phyloP scores from a whole-genome alignment of 2,113 vertebrate genomes.

The Chaetodon trifascialis region DNA sequence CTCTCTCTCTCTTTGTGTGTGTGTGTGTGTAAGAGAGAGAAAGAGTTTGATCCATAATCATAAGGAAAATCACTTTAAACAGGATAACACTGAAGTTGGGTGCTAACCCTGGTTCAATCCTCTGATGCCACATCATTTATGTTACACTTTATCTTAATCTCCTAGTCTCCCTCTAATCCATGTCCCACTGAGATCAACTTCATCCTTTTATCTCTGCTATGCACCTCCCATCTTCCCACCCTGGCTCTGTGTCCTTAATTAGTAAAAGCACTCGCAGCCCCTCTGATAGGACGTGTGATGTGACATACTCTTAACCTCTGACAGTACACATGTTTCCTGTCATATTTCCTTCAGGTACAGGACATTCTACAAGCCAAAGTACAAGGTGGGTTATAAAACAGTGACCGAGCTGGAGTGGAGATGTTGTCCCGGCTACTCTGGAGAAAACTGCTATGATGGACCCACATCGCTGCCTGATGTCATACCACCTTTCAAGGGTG shows the following conservation, averaged over 20 bases:
- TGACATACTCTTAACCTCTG: not conserved
- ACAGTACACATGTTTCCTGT: not conserved
- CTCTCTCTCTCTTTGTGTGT: too few species aligned
- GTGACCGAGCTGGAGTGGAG: conserved; percentile 96
- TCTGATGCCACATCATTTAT: conserved; percentile 57
- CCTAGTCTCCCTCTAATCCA: conserved; percentile 69
- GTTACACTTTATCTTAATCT: conserved; percentile 57
- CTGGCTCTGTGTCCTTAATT: conserved; percentile 13
- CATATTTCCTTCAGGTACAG: conserved; percentile 87
- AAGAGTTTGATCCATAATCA: conserved; percentile 8
- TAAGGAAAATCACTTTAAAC: conserved; percentile 26
- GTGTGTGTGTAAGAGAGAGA: not conserved
- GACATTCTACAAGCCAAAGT: conserved; percentile 92
- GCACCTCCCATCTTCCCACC: conserved; percentile 7
- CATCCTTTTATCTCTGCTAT: conserved; percentile 56
- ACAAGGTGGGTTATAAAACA: conserved; percentile 94
- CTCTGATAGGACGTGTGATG: not conserved
- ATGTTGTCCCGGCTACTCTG: conserved; percentile 93
- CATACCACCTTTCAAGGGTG: conserved; percentile 85
- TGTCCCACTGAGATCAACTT: conserved; percentile 57
- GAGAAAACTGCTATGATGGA: conserved; percentile 90
- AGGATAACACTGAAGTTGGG: conserved; percentile 33
- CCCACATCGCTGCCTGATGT: conserved; percentile 83
- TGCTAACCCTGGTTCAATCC: conserved; percentile 41
- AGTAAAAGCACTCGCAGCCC: conserved; percentile 12